Conservation (phyloP, 1,140 invertebrate genomes). For the Drosophila lacteicornis region DNA sequence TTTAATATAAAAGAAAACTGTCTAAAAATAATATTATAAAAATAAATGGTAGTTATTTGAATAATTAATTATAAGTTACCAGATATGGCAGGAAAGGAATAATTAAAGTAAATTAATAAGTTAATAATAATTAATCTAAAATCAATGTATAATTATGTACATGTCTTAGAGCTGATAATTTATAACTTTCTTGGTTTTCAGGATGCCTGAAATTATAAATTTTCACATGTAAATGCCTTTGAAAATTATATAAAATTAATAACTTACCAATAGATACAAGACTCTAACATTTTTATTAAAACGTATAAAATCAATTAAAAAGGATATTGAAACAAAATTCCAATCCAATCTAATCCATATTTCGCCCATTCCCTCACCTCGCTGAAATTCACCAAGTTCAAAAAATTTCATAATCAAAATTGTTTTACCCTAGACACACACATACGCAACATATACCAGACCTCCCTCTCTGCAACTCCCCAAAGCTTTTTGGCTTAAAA, state of each 20-base stretch:
- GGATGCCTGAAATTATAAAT: background rate
- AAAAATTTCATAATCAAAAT: constrained; percentile 69
- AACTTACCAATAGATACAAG: too few species aligned
- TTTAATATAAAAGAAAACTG: background rate
- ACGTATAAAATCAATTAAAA: background rate
- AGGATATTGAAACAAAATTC: constrained; percentile 13
- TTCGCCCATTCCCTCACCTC: background rate
- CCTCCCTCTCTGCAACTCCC: constrained; percentile 18
- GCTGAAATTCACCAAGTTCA: constrained; percentile 10
- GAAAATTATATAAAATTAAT: background rate
- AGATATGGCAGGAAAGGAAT: too few species aligned
- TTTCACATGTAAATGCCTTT: background rate
- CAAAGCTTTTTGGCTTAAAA: constrained; percentile 66
- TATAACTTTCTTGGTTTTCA: background rate
- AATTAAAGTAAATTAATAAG: background rate
- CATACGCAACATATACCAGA: background rate
- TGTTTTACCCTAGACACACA: constrained; percentile 35
- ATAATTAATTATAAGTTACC: too few species aligned
- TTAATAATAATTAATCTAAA: background rate
- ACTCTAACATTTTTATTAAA: too few species aligned
- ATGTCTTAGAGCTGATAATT: background rate
- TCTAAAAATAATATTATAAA: too few species aligned
- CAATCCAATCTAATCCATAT: constrained; percentile 15
- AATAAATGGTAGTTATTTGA: too few species aligned
- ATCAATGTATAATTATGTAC: background rate